These are phyloP conservation scores for Nezara viridula DNA, from an alignment of 2,888 invertebrate species.

Conservation along the genomic window DNA sequence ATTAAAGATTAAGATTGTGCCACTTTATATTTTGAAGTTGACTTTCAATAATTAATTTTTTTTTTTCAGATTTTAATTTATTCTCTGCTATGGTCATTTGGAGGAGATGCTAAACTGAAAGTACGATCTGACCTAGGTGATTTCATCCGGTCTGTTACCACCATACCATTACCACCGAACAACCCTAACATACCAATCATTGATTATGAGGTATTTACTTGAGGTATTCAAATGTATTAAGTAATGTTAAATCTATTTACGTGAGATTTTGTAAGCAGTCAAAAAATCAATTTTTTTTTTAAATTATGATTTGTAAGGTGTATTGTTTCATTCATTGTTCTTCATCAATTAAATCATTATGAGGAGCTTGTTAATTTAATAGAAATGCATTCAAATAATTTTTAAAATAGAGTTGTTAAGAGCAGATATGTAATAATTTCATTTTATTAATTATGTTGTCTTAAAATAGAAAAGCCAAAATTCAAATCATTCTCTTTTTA, in stretches of 20 bases:
- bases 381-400: neutral
- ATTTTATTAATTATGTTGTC: too few relatives aligned
- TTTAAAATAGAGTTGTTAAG: neutral
- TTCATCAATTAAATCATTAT: too few relatives aligned
- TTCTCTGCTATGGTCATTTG: conserved; percentile 96
- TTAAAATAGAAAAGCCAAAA: too few relatives aligned
- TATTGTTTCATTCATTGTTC: too few relatives aligned
- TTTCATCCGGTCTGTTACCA: conserved; percentile 94
- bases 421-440: neutral
- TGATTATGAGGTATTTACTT: conserved; percentile 87
- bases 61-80: conserved; percentile 77
- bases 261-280: neutral
- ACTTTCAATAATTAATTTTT: neutral
- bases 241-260: neutral
- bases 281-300: too few relatives aligned
- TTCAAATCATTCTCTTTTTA: too few relatives aligned
- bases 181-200: conserved; percentile 87
- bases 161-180: conserved; percentile 89
- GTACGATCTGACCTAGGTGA: conserved; percentile 95
- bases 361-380: too few relatives aligned
- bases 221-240: conserved; percentile 30
- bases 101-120: conserved; percentile 98
- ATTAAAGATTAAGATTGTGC: neutral
- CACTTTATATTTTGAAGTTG: neutral
- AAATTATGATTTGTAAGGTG: too few relatives aligned